Percentiles rank a stretch among this genome's conserved stretches.
Conservation (phyloP, 1,140 invertebrate genomes). For the Steinernema khuongi region DNA sequence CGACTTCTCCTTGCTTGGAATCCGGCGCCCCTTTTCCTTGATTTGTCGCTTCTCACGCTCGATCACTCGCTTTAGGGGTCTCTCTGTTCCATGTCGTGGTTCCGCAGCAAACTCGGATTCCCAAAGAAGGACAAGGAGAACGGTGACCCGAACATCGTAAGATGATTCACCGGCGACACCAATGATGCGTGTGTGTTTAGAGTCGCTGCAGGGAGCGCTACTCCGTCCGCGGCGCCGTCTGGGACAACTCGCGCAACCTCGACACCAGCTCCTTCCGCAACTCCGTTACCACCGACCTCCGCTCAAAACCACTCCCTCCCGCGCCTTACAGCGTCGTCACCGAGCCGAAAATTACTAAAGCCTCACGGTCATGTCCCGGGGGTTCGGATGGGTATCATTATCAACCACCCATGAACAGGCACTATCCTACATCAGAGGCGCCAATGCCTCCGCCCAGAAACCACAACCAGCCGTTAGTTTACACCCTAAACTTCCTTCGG, state of each 20-base stretch:
- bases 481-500: too few relatives aligned
- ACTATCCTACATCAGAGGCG: neutral
- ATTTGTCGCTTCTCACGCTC: neutral
- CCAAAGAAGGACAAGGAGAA: slow-evolving; percentile 11
- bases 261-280: neutral
- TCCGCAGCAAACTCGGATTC: neutral
- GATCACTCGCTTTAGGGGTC: neutral
- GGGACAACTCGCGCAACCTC: slow-evolving; percentile 1
- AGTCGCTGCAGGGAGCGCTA: neutral
- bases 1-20: too few relatives aligned
- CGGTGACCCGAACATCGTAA: neutral
- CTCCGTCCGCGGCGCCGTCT: neutral
- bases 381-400: neutral
- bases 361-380: neutral
- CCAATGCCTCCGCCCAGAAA: neutral
- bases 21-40: too few relatives aligned
- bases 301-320: neutral
- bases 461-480: neutral
- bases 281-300: neutral
- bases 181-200: neutral
- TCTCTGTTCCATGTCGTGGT: neutral
- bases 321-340: neutral
- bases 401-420: neutral
- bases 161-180: neutral
- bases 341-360: neutral